phyloP scores from a whole-genome alignment of 2,888 invertebrate species.

The Melikaiella ostensackeni region DNA sequence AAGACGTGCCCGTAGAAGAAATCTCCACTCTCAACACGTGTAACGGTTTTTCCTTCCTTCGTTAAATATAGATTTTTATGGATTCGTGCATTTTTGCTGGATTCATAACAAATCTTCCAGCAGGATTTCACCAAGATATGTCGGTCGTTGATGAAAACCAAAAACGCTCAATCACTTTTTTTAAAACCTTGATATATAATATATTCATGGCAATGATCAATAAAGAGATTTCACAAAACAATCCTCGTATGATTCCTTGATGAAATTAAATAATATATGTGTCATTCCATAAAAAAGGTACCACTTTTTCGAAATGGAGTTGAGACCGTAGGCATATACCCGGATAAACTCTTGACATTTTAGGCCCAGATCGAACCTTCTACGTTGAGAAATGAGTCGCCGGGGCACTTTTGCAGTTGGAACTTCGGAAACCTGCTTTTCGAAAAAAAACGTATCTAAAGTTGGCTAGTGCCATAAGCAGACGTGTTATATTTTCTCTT shows the following conservation, averaged over 20 bases:
- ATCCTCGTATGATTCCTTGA: constrained; percentile 3
- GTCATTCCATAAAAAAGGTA: too few relatives aligned
- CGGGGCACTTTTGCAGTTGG: too few relatives aligned
- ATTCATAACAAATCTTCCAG: neutral
- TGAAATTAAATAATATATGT: neutral
- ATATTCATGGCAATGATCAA: constrained; percentile 33
- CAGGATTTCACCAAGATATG: constrained; percentile 7
- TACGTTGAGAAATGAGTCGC: too few relatives aligned
- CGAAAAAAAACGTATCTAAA: too few relatives aligned
- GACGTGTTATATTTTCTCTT: too few relatives aligned
- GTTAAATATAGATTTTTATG: neutral
- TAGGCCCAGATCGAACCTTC: too few relatives aligned
- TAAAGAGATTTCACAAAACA: constrained; percentile 18
- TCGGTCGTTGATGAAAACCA: neutral
- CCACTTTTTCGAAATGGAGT: too few relatives aligned
- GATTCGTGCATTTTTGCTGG: neutral
- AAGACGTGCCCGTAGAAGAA: neutral
- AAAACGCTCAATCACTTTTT: neutral
- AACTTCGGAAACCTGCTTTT: too few relatives aligned
- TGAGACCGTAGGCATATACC: too few relatives aligned
- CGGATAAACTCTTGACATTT: too few relatives aligned
- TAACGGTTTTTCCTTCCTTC: neutral
- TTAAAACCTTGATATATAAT: neutral
- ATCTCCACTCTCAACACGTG: neutral
- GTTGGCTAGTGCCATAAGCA: too few relatives aligned